Evolutionary conservation across 2,113 vertebrate genomes (phyloP), one percentile per base, ranked within the genome.

Genomic region (Macaca nemestrina): DNA sequence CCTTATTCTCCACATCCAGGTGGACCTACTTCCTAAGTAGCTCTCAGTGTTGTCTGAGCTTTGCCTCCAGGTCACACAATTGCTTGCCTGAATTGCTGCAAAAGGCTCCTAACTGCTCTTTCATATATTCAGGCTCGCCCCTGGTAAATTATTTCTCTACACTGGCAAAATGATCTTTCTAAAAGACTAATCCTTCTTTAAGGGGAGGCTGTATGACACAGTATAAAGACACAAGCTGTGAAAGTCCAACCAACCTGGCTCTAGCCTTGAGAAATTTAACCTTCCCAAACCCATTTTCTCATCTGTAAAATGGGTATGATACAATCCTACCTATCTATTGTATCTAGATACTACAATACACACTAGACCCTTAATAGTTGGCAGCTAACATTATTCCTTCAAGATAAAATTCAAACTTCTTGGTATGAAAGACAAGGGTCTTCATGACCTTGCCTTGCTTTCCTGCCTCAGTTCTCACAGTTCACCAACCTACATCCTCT

Each of bases 331-430:
- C 61, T 64, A 32, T 64, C 61, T 30, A 13, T 50, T 50, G 27
- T 64, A 27, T 64, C 27, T 64, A 75, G 68, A 75, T 27, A 52
- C 43, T 72, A 6, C 45, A 18, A 95, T 14, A 64, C 68, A 87
- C 43, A 73, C 64, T 30, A 48, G 27, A 80, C 8, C 20, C 48
- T 93, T 67, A 67, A 18, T 95, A 84, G 64, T 0, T 30, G 11
- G 73, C 45, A 85, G 67, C 55, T 57, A 81, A 9, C 80, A 59
- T 85, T 68, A 93, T n/a, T 95, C 85, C 85, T 89, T 90, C 64
- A 32, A 55, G 55, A 86, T 55, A 55, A 92, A 80, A 67, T 73
- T 90, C n/a, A 67, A n/a, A 57, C 35, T 67, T 93, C 52, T 76
- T 64, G 73, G 80, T 75, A 48, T 40, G 68, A 59, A 3, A 52